Conservation (phyloP, 2,888 invertebrate species). For the Heliconius aoede region DNA sequence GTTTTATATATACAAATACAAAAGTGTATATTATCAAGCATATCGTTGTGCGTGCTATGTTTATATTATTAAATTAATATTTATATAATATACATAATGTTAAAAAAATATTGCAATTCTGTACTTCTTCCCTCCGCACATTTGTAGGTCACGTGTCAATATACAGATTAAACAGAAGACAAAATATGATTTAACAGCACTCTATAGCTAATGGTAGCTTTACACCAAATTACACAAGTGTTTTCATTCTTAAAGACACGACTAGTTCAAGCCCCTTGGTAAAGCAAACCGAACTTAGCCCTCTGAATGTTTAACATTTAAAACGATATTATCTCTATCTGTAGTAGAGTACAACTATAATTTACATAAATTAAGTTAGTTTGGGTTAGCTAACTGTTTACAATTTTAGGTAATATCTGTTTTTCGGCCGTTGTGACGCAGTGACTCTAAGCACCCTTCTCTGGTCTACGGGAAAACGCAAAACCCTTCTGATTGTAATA, state of each 20-base stretch:
- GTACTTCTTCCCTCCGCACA: too few species aligned
- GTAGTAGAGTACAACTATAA: conserved; percentile 32
- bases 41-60: too few species aligned
- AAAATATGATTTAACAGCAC: not conserved
- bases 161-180: too few species aligned
- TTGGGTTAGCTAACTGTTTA: conserved; percentile 21
- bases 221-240: not conserved
- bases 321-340: conserved; percentile 42
- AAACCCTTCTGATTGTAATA: too few species aligned
- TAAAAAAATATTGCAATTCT: too few species aligned
- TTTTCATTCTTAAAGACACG: conserved; percentile 26
- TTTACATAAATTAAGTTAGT: conserved; percentile 36
- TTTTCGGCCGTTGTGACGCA: too few species aligned
- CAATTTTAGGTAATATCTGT: not conserved
- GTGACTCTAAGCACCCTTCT: too few species aligned
- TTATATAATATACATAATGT: too few species aligned
- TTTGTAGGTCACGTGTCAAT: not conserved
- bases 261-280: conserved; percentile 34
- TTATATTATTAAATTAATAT: too few species aligned
- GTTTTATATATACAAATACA: too few species aligned
- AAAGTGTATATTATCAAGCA: too few species aligned
- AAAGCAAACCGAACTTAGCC: conserved; percentile 39
- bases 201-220: conserved; percentile 1
- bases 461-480: too few species aligned
- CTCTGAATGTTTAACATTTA: conserved; percentile 48